These are phyloP conservation scores for Amazona finschi DNA, from an alignment of 2,797 vertebrate species.

Conservation along the genomic window DNA sequence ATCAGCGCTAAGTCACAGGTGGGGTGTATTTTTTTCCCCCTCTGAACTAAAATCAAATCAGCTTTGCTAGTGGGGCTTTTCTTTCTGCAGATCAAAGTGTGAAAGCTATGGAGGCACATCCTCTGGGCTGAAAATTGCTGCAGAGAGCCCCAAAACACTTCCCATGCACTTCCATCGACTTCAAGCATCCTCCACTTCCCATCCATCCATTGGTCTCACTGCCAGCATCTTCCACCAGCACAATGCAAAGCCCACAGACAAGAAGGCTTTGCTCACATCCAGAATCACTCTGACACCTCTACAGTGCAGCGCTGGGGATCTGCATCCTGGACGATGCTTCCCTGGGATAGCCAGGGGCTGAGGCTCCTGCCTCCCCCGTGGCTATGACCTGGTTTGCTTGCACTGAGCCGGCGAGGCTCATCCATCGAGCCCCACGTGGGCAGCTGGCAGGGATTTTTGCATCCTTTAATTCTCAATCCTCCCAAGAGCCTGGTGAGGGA, in stretches of 20 bases:
- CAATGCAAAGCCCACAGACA: not conserved
- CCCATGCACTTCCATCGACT: not conserved
- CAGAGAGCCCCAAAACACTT: not conserved
- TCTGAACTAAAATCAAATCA: not conserved
- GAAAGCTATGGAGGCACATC: not conserved
- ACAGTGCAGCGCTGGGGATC: accelerated
- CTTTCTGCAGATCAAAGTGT: not conserved
- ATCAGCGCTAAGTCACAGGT: not conserved
- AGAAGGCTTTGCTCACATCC: not conserved
- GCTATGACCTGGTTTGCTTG: not conserved
- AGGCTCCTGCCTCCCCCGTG: not conserved
- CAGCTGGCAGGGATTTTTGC: slow-evolving; percentile 47
- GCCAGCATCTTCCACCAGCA: not conserved
- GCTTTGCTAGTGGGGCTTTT: not conserved
- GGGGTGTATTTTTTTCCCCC: not conserved
- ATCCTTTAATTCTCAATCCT: slow-evolving; percentile 29
- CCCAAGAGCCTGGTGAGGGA: not conserved
- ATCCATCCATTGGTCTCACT: not conserved
- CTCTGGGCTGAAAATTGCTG: not conserved
- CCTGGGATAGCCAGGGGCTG: accelerated
- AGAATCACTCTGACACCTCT: accelerated
- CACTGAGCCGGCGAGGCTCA: not conserved
- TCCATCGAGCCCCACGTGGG: accelerated
- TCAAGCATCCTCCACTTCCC: not conserved
- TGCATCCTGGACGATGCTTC: not conserved